Evolutionary conservation across 2,797 vertebrate genomes (phyloP).

Genomic region (Triplophysa yarkandensis): DNA sequence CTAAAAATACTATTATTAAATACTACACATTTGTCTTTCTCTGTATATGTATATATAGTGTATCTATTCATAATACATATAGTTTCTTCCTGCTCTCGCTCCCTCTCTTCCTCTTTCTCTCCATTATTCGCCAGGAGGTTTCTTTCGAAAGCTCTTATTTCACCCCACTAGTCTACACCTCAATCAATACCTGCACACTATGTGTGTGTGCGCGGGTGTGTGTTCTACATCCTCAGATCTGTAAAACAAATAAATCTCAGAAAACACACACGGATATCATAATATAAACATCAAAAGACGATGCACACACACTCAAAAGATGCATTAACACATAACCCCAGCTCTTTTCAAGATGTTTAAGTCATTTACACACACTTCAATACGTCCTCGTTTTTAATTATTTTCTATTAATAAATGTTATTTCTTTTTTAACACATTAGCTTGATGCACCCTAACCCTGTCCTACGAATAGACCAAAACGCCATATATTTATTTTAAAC

Average conservation of each 20-base stretch:
- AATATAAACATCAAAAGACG: slow-evolving; percentile 2
- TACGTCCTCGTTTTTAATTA: background rate
- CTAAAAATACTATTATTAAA: too few species aligned
- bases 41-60: background rate
- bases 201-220: slow-evolving; percentile 17
- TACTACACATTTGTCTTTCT: too few species aligned
- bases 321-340: background rate
- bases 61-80: background rate
- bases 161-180: slow-evolving; percentile 48
- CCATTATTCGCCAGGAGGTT: slow-evolving; percentile 38
- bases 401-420: too few species aligned
- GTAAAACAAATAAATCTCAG: background rate
- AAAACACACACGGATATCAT: too few species aligned
- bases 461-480: too few species aligned
- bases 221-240: background rate
- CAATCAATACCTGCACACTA: slow-evolving; percentile 29
- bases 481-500: background rate
- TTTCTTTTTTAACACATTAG: too few species aligned
- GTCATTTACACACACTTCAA: too few species aligned
- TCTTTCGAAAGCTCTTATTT: slow-evolving; percentile 22
- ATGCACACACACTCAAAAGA: slow-evolving; percentile 1
- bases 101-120: background rate
- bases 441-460: too few species aligned
- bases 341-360: background rate
- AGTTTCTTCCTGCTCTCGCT: background rate